Evolutionary conservation across 1,140 invertebrate species (phyloP).

Genomic region (Oedothorax gibbosus): DNA sequence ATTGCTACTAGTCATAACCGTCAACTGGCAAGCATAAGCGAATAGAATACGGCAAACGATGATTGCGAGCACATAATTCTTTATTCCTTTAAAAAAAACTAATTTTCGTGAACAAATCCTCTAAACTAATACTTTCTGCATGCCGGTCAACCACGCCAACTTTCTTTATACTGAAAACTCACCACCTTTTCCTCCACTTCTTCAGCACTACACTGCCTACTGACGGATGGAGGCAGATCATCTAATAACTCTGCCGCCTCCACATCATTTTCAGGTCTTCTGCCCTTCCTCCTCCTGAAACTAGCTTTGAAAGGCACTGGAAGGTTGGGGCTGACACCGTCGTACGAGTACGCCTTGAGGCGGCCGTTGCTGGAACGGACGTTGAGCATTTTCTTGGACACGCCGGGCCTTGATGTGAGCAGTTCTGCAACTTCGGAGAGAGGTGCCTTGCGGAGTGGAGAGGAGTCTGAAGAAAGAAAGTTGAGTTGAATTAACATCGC

Average conservation of each 20-base stretch:
- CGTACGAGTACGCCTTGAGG: constrained; percentile 62
- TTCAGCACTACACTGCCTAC: too few species aligned
- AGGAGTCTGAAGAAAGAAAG: background rate
- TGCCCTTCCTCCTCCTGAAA: constrained; percentile 17
- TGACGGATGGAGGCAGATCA: background rate
- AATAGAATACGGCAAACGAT: too few species aligned
- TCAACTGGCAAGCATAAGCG: too few species aligned
- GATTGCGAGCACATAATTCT: too few species aligned
- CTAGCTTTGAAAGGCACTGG: constrained; percentile 62
- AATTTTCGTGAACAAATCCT: too few species aligned
- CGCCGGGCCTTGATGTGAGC: background rate
- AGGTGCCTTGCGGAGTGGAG: background rate
- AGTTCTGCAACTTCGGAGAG: background rate
- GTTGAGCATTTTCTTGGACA: constrained; percentile 8
- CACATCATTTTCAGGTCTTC: background rate
- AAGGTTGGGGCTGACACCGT: constrained; percentile 62
- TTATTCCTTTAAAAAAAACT: too few species aligned
- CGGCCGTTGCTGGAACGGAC: constrained; percentile 42
- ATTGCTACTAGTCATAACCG: too few species aligned
- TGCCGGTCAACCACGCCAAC: too few species aligned
- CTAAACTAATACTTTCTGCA: too few species aligned
- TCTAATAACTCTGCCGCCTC: background rate
- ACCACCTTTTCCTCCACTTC: too few species aligned
- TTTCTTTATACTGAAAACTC: too few species aligned
- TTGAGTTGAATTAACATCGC: background rate